Conservation (phyloP, 2,888 invertebrate species). For the Rhogogaster chlorosoma region DNA sequence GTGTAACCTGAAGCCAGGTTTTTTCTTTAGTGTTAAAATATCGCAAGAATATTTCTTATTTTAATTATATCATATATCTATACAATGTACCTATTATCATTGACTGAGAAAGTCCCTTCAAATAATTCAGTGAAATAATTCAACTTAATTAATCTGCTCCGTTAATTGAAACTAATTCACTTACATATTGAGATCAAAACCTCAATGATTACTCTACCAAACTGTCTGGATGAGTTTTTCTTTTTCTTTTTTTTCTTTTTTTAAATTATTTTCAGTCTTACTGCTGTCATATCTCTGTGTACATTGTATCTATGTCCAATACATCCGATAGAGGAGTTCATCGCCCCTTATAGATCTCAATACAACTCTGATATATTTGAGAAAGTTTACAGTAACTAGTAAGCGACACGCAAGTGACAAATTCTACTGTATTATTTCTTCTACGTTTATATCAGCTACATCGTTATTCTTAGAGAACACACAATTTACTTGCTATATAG, state of each 20-base stretch:
- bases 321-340: conserved; percentile 33
- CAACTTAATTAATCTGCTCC: not conserved
- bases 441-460: not conserved
- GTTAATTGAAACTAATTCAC: conserved; percentile 35
- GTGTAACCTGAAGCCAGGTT: not conserved
- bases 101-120: conserved; percentile 5
- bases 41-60: conserved; percentile 23
- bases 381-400: conserved; percentile 32
- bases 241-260: conserved; percentile 1
- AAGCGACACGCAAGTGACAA: conserved; percentile 28
- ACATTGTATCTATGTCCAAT: conserved; percentile 37
- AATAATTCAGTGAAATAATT: conserved; percentile 21
- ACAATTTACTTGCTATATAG: conserved; percentile 82
- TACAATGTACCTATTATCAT: conserved; percentile 32
- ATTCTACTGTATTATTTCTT: conserved; percentile 27
- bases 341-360: conserved; percentile 19
- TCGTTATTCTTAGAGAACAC: conserved; percentile 65
- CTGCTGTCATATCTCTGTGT: conserved; percentile 24
- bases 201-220: conserved; percentile 30
- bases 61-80: conserved; percentile 18
- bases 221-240: not conserved
- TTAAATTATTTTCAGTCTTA: conserved; percentile 36
- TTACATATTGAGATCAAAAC: conserved; percentile 41
- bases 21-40: not conserved
- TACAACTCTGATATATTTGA: conserved; percentile 15